Evolutionary conservation across 2,888 invertebrate genomes (phyloP), one percentile per base, ranked within the genome.

Genomic region (Eristalinus sepulchralis): DNA sequence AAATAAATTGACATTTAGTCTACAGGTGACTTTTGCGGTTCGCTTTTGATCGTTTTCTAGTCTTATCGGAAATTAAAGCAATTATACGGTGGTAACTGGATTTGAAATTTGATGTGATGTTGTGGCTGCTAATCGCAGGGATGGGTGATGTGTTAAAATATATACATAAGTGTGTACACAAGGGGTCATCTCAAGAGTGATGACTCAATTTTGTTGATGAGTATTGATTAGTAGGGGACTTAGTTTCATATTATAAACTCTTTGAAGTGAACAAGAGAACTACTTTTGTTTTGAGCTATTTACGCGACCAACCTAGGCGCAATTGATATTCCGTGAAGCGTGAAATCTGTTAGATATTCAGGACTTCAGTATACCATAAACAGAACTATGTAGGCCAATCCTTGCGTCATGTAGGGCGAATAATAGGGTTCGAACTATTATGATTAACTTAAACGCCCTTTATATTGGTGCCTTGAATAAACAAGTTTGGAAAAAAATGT

Each of bases 41-140:
- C 13, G 27, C 34, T 36, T 72, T 62, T 59, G 27, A 47, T 71
- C 13, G 24, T 57, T 57, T 57, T 24, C 5, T 57, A 17, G 6
- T 20, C 33, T 34, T 6, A 82, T 75, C 22, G 55, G 66, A 78
- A 70, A 66, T 73, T 64, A 36, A 77, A 82, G 47, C 73, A 34
- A 64, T 78, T 78, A 82, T 82, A 82, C 85, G 82, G 85, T 82
- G 82, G 85, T 82, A 82, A 66, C 59, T 78, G 55, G 33, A 39
- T 86, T 86, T 86, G 85, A 86, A 86, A 86, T 78, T 70, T 36
- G 73, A 86, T 86, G 73, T 57, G 27, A 66, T 77, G 53, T 63
- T 59, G 59, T 72, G 63, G 55, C 10, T 63, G 63, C 24, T 66
- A 76, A 77, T 81, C 81, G 31, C 63, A 68, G 59, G 53, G 67